Evolutionary conservation across 2,113 vertebrate genomes (phyloP).

Genomic region (Ammodytes dubius): DNA sequence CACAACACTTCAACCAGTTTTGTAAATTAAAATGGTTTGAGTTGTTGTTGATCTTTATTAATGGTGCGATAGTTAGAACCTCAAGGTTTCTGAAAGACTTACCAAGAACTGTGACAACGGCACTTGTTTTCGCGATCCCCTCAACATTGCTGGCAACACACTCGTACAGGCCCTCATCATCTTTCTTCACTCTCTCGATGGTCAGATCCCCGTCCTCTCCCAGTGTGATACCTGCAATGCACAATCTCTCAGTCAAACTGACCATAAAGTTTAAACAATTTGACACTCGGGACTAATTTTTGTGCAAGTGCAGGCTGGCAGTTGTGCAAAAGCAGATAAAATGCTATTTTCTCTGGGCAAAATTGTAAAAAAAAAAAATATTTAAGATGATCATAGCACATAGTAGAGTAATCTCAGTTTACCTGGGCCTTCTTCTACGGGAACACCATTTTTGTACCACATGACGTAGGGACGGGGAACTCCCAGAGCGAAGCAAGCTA

Average conservation of each 20-base stretch:
- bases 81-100: slow-evolving; percentile 58
- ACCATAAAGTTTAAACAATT: neutral
- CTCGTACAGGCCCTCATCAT: slow-evolving; percentile 92
- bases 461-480: slow-evolving; percentile 84
- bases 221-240: slow-evolving; percentile 87
- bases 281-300: neutral
- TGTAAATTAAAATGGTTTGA: neutral
- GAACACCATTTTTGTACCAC: slow-evolving; percentile 89
- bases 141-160: slow-evolving; percentile 87
- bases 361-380: neutral
- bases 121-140: slow-evolving; percentile 86
- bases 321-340: neutral
- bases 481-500: slow-evolving; percentile 87
- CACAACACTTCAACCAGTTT: neutral
- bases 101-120: slow-evolving; percentile 89
- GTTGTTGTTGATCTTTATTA: neutral
- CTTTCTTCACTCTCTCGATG: slow-evolving; percentile 93
- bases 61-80: neutral
- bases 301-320: neutral
- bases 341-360: neutral
- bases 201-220: slow-evolving; percentile 84
- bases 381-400: neutral
- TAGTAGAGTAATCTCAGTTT: slow-evolving; percentile 26
- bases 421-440: slow-evolving; percentile 88
- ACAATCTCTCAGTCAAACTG: slow-evolving; percentile 19